Percentiles rank a stretch among this genome's conserved stretches.
phyloP scores from a whole-genome alignment of 2,113 vertebrate species.

The Colius striatus region DNA sequence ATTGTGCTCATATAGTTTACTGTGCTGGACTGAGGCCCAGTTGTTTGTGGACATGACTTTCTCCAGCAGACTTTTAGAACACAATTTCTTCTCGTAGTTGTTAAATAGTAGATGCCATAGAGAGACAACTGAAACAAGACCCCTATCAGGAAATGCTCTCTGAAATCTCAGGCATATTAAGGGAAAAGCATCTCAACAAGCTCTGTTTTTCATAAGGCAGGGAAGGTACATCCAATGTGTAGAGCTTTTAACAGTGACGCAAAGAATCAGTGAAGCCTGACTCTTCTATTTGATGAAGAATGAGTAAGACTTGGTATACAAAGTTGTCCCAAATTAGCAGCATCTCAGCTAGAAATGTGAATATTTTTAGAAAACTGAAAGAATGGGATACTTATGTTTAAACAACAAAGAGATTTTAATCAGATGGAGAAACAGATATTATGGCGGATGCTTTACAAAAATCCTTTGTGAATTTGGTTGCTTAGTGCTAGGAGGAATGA shows the following conservation, averaged over 20 bases:
- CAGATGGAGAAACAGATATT: neutral
- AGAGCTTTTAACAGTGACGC: neutral
- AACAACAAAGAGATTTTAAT: conserved; percentile 7
- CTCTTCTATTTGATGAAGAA: conserved; percentile 26
- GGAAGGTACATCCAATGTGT: neutral
- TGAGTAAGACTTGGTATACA: conserved; percentile 38
- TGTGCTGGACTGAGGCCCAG: neutral
- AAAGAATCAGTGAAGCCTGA: conserved; percentile 25
- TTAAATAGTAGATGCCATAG: neutral
- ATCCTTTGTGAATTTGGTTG: neutral
- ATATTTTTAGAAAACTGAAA: conserved; percentile 41
- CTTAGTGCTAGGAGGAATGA: neutral
- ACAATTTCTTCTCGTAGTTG: neutral
- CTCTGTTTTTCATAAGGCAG: neutral
- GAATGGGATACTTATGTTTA: neutral
- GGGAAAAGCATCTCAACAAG: neutral
- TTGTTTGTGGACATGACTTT: neutral
- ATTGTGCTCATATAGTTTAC: neutral
- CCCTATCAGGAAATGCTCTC: conserved; percentile 11
- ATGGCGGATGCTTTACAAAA: conserved; percentile 6
- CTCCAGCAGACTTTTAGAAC: conserved; percentile 2
- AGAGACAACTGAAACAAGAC: neutral
- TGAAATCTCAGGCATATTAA: neutral
- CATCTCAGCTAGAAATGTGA: neutral
- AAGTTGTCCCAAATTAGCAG: conserved; percentile 54